phyloP scores from a whole-genome alignment of 2,113 vertebrate genomes.

The Brevimyrus niger region DNA sequence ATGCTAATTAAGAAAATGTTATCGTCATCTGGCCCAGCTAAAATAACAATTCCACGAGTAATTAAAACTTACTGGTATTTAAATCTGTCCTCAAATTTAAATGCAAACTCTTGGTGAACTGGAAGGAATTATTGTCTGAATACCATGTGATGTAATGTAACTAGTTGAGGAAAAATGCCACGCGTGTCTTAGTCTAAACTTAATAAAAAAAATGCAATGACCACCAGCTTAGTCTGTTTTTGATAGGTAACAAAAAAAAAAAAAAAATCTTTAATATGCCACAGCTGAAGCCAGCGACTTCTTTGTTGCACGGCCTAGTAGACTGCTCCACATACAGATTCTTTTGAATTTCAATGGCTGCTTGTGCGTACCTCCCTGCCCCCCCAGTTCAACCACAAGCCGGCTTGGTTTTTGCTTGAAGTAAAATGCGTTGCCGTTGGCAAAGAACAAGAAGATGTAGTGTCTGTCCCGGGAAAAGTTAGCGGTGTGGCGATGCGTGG shows the following conservation, averaged over 20 bases:
- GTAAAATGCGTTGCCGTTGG: not conserved
- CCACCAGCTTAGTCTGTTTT: not conserved
- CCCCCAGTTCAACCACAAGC: not conserved
- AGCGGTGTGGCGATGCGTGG: not conserved
- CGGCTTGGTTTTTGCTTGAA: not conserved
- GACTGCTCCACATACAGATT: not conserved
- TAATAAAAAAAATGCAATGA: not conserved
- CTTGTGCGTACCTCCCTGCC: not conserved
- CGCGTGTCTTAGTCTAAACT: not conserved
- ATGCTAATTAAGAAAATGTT: slow-evolving; percentile 38
- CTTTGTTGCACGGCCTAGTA: not conserved
- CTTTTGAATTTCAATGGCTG: not conserved
- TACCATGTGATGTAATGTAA: not conserved
- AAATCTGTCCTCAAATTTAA: slow-evolving; percentile 16
- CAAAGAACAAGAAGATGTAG: not conserved
- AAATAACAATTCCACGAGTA: slow-evolving; percentile 28
- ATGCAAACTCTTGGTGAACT: not conserved
- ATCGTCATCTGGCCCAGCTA: slow-evolving; percentile 31
- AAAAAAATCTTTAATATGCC: not conserved
- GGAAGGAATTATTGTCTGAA: not conserved
- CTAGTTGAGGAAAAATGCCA: not conserved
- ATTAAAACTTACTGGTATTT: slow-evolving; percentile 29
- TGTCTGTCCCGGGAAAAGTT: not conserved
- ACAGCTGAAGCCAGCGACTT: not conserved
- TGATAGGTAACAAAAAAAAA: not conserved